Percentiles rank a stretch among this genome's conserved stretches.
phyloP scores from a whole-genome alignment of 2,113 vertebrate genomes.

The mouse (Mus musculus) region GRCm39 chr2:75855501-75856000 shows the following conservation, averaged over 20 bases:
- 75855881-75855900: background rate
- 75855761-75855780: background rate
- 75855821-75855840: background rate
- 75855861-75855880: background rate
- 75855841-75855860: background rate
- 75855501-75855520: background rate
- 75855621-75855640: background rate
- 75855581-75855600: background rate
- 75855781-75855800: no score
- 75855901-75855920: background rate
- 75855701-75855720: background rate
- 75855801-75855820: background rate
- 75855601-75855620: background rate
- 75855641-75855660: background rate
- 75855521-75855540: slow-evolving; percentile 1
- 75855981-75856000: slow-evolving; percentile 30
- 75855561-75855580: background rate
- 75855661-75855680: slow-evolving; percentile 31
- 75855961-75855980: background rate
- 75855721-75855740: background rate
- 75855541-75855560: background rate
- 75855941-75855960: background rate
- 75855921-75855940: background rate
- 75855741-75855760: background rate
- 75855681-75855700: background rate